phyloP scores from a whole-genome alignment of 2,888 invertebrate genomes.

The Perizoma affinitatum region DNA sequence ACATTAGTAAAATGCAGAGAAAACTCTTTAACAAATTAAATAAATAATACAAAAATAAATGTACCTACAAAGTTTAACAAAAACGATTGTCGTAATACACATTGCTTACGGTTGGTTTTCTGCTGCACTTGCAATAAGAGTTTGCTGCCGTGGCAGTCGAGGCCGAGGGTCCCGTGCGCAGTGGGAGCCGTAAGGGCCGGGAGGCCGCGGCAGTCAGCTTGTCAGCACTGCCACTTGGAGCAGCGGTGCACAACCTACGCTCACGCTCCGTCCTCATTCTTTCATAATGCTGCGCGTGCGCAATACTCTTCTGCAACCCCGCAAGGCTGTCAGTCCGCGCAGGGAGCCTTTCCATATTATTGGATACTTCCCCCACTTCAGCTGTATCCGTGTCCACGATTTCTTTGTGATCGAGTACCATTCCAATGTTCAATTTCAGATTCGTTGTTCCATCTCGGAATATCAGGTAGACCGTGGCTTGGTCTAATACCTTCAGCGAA shows the following conservation, averaged over 20 bases:
- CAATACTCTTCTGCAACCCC: constrained; percentile 61
- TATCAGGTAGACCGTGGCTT: constrained; percentile 68
- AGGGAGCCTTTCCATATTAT: constrained; percentile 54
- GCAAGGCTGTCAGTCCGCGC: constrained; percentile 68
- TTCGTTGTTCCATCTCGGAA: constrained; percentile 72
- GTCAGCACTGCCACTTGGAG: constrained; percentile 55
- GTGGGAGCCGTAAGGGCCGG: constrained; percentile 51
- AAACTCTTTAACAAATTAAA: constrained; percentile 3
- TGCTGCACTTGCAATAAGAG: constrained; percentile 48
- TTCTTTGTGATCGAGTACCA: constrained; percentile 80
- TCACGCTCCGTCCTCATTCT: constrained; percentile 56
- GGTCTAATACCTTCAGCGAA: constrained; percentile 70
- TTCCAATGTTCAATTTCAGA: constrained; percentile 74
- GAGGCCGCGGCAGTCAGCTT: constrained; percentile 53
- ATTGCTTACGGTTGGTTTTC: constrained; percentile 52
- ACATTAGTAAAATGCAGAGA: background rate
- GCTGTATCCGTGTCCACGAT: constrained; percentile 72
- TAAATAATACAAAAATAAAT: constrained; percentile 9
- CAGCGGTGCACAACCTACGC: constrained; percentile 49
- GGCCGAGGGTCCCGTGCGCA: constrained; percentile 41
- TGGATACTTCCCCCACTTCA: constrained; percentile 62
- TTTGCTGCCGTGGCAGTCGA: constrained; percentile 28
- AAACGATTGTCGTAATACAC: constrained; percentile 63
- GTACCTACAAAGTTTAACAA: constrained; percentile 42
- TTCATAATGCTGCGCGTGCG: constrained; percentile 61